Evolutionary conservation across 2,888 invertebrate genomes (phyloP).

Genomic region (Drosophila merina): DNA sequence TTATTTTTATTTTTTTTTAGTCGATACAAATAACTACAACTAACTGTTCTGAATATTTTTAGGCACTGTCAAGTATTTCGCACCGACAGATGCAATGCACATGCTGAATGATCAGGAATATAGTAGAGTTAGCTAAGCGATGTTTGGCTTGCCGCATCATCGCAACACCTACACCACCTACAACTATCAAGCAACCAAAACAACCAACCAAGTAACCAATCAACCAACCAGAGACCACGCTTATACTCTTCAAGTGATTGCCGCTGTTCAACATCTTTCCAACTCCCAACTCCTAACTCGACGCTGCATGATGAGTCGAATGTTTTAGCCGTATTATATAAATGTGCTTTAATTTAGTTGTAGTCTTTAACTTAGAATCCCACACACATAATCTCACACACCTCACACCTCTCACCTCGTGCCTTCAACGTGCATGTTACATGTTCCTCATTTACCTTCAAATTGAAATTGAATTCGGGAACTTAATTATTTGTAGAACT

Average conservation of each 20-base stretch:
- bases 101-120: conserved; percentile 86
- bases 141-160: conserved; percentile 38
- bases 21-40: conserved; percentile 30
- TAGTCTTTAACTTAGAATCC: conserved; percentile 25
- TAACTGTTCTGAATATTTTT: conserved; percentile 61
- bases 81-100: conserved; percentile 88
- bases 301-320: conserved; percentile 59
- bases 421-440: conserved; percentile 7
- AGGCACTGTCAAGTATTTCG: conserved; percentile 86
- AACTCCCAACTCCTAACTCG: conserved; percentile 4
- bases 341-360: conserved; percentile 46
- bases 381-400: conserved; percentile 13
- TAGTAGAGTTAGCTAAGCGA: conserved; percentile 76
- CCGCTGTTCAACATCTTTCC: conserved; percentile 13
- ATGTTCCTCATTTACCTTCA: conserved; percentile 24
- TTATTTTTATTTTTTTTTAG: neutral
- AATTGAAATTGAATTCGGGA: conserved; percentile 24
- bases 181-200: conserved; percentile 24
- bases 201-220: conserved; percentile 24
- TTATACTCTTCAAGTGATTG: conserved; percentile 19
- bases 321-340: conserved; percentile 46
- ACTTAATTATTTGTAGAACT: conserved; percentile 34
- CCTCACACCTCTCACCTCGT: neutral
- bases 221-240: conserved; percentile 27
- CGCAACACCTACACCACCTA: conserved; percentile 28